Evolutionary conservation across 2,113 vertebrate species (phyloP).

Genomic region (Phasianus colchicus): DNA sequence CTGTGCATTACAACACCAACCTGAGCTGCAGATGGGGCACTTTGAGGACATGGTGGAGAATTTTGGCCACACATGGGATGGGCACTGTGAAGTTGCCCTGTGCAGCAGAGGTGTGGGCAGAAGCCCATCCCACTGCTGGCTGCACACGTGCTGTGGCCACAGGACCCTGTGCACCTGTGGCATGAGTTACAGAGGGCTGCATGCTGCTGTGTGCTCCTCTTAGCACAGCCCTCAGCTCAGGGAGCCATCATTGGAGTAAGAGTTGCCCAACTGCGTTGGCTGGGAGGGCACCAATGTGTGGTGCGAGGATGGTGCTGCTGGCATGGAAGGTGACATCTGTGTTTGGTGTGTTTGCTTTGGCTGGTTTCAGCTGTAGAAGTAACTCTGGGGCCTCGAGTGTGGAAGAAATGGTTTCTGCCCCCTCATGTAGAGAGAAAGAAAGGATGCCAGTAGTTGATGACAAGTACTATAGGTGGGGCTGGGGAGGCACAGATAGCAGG

Average conservation of each 20-base stretch:
- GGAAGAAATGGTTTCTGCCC: neutral
- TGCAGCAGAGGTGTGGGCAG: neutral
- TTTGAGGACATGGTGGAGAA: neutral
- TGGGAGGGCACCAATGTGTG: neutral
- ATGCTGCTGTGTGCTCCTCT: neutral
- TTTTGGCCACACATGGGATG: accelerated
- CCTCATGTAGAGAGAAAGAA: neutral
- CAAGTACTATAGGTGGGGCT: neutral
- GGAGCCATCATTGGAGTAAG: neutral
- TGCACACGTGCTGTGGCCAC: neutral
- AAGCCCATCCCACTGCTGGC: too few species aligned
- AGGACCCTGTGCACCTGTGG: neutral
- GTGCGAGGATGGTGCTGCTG: neutral
- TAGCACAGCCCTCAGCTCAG: neutral
- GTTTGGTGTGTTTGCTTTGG: neutral
- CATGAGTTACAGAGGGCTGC: neutral
- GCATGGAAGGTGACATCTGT: neutral
- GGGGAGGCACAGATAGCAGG: neutral
- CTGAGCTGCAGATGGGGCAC: constrained; percentile 33
- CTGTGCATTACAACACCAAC: too few species aligned
- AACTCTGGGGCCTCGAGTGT: neutral
- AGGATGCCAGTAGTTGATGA: accelerated
- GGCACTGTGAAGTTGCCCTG: neutral
- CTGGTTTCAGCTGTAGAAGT: neutral
- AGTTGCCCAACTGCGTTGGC: too few species aligned